Percentiles rank a stretch among this genome's conserved stretches.
These are phyloP conservation scores for Lasioglossum leucozonium DNA, from an alignment of 2,888 invertebrate species.

Conservation along the genomic window DNA sequence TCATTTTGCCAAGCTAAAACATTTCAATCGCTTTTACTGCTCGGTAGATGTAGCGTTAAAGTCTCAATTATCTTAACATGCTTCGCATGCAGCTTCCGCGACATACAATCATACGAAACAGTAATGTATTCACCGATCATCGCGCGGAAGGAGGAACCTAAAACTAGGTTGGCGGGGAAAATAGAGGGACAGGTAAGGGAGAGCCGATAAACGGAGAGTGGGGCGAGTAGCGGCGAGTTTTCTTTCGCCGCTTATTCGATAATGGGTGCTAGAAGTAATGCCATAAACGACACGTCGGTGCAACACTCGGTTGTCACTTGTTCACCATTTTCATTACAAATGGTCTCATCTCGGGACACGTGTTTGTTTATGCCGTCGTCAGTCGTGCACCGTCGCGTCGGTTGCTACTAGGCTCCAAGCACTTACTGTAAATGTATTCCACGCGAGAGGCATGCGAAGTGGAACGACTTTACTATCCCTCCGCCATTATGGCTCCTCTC, in stretches of 20 bases:
- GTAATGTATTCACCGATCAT: not conserved
- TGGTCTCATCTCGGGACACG: constrained; percentile 70
- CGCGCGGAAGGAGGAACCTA: not conserved
- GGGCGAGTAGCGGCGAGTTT: constrained; percentile 22
- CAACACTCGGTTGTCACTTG: constrained; percentile 44
- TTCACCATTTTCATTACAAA: constrained; percentile 71
- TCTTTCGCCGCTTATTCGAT: constrained; percentile 49
- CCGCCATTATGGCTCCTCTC: constrained; percentile 51
- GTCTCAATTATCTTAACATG: no score
- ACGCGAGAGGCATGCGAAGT: constrained; percentile 67
- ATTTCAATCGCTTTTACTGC: no score
- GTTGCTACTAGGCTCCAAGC: constrained; percentile 58
- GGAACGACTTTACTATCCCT: constrained; percentile 66
- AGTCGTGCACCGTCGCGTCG: constrained; percentile 57
- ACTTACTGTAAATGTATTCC: constrained; percentile 74
- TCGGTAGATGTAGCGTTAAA: no score
- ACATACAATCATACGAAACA: no score
- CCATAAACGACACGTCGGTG: constrained; percentile 56
- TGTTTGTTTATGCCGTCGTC: constrained; percentile 72
- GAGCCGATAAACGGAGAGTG: constrained; percentile 6
- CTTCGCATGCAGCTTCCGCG: no score
- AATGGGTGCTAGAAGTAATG: constrained; percentile 54
- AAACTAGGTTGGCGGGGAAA: no score
- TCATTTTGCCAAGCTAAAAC: no score
- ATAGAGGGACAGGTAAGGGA: not conserved